Evolutionary conservation across 2,113 vertebrate species (phyloP), one percentile per base, ranked within the genome.

Genomic region (Lota lota): DNA sequence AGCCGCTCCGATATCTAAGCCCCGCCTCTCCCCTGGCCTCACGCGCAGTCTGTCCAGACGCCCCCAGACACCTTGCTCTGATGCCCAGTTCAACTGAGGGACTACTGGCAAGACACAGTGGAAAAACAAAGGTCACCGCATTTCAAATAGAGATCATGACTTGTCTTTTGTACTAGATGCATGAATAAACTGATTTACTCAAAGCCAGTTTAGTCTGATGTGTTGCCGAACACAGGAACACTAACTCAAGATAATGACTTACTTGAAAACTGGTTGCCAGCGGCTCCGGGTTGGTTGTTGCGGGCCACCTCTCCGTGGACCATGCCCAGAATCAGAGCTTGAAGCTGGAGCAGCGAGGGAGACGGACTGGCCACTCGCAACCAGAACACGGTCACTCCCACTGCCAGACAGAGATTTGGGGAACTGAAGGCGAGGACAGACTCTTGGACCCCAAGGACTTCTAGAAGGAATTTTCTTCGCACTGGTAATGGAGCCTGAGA

Each of bases 1-100:
- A 58, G 94, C 91, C 15, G 80, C 85, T 36, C 89, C 92, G 50
- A 95, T 19, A 51, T 96, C 92, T 24, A 95, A 67, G 4, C 79
- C 79, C 0, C 72, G n/a, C 20, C 74, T 82, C 19, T 86, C 81
- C 11, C 28, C 19, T 0, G 77, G 70, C 62, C 79, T 85, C 36
- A 79, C 77, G 50, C 92, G 93, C 5, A 84, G 74, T 19, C 57
- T 69, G 47, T 83, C 71, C 14, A 93, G 68, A 22, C 15, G 64
- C 3, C 36, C 17, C 15, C 63, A 56, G 59, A 86, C 66, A 0
- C n/a, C n/a, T 18, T 3, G 75, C 69, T 90, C 88, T 2, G 77
- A 71, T 6, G 73, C 58, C 77, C 75, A 84, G 68, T 83, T 75
- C 3, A n/a, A 17, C 61, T 76, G 76, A 2, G 70, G 70, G 4